Evolutionary conservation across 2,113 vertebrate species (phyloP).

Genomic region (Rhabdomys dilectus): DNA sequence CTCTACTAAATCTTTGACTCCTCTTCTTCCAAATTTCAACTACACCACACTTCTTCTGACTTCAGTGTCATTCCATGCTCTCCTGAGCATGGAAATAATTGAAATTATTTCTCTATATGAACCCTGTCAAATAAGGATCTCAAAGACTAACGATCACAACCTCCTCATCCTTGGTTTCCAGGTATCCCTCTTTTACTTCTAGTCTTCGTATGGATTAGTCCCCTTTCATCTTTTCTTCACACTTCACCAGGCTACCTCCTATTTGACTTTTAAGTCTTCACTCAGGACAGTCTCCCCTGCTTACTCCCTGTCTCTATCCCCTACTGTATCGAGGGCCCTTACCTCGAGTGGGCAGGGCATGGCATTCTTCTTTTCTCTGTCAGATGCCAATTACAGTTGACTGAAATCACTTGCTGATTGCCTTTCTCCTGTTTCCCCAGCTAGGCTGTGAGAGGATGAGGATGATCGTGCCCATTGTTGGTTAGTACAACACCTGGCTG

Average conservation of each 20-base stretch:
- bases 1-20: too few relatives aligned
- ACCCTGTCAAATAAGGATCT: neutral
- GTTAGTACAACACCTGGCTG: neutral
- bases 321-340: neutral
- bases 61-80: neutral
- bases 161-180: neutral
- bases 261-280: neutral
- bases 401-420: neutral
- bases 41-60: neutral
- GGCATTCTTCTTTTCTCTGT: neutral
- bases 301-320: neutral
- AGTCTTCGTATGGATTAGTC: neutral
- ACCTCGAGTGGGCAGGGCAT: too few relatives aligned
- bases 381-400: neutral
- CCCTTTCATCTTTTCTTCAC: neutral
- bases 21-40: neutral
- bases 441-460: neutral
- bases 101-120: neutral
- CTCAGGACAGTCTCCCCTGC: neutral
- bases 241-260: neutral
- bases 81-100: neutral
- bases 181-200: neutral
- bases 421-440: neutral
- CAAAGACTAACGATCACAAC: neutral
- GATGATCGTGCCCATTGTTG: neutral